Percentiles rank a stretch among this genome's conserved stretches.
phyloP scores from a whole-genome alignment of 2,797 vertebrate species.

The Chiloscyllium punctatum region DNA sequence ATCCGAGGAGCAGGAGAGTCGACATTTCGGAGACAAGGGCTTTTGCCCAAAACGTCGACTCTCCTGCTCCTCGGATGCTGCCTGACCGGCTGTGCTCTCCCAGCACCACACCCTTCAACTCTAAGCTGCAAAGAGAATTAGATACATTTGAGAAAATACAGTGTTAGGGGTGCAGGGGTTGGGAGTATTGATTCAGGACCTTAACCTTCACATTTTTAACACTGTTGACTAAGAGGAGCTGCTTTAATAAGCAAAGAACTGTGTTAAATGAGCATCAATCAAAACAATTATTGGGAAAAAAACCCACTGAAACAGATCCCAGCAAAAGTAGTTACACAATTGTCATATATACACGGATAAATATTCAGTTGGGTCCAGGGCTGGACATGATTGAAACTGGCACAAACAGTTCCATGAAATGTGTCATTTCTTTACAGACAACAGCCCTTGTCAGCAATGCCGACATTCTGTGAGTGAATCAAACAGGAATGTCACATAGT shows the following conservation, averaged over 20 bases:
- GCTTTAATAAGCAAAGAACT: not conserved
- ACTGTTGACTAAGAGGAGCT: not conserved
- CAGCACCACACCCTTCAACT: not conserved
- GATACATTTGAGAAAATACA: not conserved
- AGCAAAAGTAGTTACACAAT: not conserved
- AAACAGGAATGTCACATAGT: not conserved
- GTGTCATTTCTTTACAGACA: not conserved
- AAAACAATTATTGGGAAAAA: not conserved
- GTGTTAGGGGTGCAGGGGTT: not conserved
- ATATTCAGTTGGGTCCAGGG: not conserved
- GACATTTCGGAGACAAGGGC: no score
- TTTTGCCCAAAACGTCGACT: no score
- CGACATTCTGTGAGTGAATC: not conserved
- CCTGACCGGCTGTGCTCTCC: no score
- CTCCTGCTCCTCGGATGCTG: no score
- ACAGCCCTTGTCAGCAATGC: not conserved
- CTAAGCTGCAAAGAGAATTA: not conserved
- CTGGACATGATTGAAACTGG: not conserved
- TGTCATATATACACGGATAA: not conserved
- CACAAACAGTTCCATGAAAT: not conserved
- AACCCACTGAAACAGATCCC: not conserved
- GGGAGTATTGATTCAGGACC: not conserved
- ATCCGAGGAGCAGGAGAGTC: no score
- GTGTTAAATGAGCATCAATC: not conserved
- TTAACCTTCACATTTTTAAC: not conserved